These are phyloP conservation scores for Nephila pilipes DNA, from an alignment of 1,140 invertebrate species.

Conservation along the genomic window DNA sequence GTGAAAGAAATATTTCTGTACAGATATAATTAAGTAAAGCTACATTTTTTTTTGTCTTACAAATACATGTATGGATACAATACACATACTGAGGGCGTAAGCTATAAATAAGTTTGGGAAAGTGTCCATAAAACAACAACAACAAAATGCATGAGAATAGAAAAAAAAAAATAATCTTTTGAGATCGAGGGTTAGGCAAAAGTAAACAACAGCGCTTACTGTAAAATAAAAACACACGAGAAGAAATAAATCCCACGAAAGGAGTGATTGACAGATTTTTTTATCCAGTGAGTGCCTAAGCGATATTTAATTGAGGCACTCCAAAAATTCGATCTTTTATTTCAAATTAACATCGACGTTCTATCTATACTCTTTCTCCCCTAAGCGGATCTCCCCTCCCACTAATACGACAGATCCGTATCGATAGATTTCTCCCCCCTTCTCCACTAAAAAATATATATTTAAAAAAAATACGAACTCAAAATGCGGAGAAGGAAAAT, in stretches of 20 bases:
- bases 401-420: conserved; percentile 59
- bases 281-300: conserved; percentile 67
- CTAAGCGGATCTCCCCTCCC: conserved; percentile 29
- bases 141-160: no score
- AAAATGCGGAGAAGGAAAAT: conserved; percentile 48
- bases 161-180: not conserved
- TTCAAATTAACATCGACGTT: conserved; percentile 73
- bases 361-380: conserved; percentile 19
- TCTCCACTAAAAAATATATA: conserved; percentile 46
- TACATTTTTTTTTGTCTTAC: no score
- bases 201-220: not conserved
- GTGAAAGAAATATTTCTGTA: no score
- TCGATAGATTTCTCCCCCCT: conserved; percentile 59
- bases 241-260: conserved; percentile 40
- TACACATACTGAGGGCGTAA: no score
- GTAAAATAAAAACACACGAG: not conserved
- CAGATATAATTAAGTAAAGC: no score
- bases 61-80: not conserved
- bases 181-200: not conserved
- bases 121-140: no score
- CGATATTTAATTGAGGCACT: conserved; percentile 73
- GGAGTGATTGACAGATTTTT: conserved; percentile 68
- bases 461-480: conserved; percentile 44
- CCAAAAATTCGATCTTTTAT: conserved; percentile 75
- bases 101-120: no score